Percentiles rank a stretch among this genome's conserved stretches.
phyloP scores from a whole-genome alignment of 2,888 invertebrate genomes.

The Trissolcus japonicus region DNA sequence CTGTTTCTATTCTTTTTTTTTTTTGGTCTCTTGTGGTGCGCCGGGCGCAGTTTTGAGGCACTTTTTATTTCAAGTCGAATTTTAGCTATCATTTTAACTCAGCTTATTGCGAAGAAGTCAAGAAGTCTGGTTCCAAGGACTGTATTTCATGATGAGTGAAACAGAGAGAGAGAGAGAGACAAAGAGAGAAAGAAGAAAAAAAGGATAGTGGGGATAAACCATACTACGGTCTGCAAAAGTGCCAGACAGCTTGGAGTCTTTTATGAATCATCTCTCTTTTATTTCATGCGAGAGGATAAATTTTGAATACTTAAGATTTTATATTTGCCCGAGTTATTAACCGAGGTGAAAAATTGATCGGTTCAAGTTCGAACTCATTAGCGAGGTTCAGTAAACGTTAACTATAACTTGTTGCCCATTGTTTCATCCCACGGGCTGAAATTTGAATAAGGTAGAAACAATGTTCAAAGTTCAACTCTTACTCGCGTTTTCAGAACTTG shows the following conservation, averaged over 20 bases:
- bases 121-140: conserved; percentile 58
- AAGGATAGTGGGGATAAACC: conserved; percentile 53
- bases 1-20: not conserved
- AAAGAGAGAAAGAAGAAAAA: conserved; percentile 23
- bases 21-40: not conserved
- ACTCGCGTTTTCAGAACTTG: not conserved
- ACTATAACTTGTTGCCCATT: conserved; percentile 1
- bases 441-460: conserved; percentile 1
- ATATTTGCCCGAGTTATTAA: conserved; percentile 1
- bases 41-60: not conserved
- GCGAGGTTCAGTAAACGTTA: not conserved
- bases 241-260: conserved; percentile 70
- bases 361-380: conserved; percentile 1
- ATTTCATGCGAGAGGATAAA: conserved; percentile 30
- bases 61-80: not conserved
- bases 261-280: conserved; percentile 53
- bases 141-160: conserved; percentile 29
- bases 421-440: too few relatives aligned
- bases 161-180: conserved; percentile 19
- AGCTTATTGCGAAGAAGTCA: conserved; percentile 57
- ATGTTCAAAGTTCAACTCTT: too few relatives aligned
- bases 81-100: conserved; percentile 29
- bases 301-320: conserved; percentile 18
- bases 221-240: conserved; percentile 66
- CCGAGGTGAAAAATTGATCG: too few relatives aligned